Conservation (phyloP, 1,140 invertebrate genomes). For the Trinorchestia longiramus region DNA sequence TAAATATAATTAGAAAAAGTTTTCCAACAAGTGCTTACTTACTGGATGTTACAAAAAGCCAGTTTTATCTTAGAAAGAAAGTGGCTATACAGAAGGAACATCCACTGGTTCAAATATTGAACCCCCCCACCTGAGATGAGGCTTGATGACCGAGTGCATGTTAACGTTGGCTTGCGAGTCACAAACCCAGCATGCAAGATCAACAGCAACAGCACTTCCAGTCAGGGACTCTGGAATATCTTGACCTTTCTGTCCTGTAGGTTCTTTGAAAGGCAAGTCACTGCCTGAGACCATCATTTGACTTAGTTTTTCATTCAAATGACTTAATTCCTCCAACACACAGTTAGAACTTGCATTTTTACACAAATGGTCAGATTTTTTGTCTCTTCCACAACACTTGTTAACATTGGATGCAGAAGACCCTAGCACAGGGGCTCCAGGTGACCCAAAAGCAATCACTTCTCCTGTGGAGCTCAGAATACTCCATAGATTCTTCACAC, state of each 20-base stretch:
- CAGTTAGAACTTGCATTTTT: not conserved
- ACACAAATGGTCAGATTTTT: too few species aligned
- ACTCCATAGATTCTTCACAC: constrained; percentile 60
- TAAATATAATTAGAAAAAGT: too few species aligned
- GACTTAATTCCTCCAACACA: not conserved
- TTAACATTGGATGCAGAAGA: not conserved
- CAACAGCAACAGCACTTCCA: constrained; percentile 59
- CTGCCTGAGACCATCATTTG: not conserved
- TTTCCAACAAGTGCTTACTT: too few species aligned
- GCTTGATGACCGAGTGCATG: constrained; percentile 55
- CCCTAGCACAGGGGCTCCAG: constrained; percentile 37
- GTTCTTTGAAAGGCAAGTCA: not conserved
- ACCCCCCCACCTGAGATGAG: constrained; percentile 59
- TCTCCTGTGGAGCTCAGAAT: constrained; percentile 59
- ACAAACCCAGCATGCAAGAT: constrained; percentile 60
- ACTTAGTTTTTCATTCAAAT: not conserved
- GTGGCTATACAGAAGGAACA: too few species aligned
- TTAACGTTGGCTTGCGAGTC: constrained; percentile 56
- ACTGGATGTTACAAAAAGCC: too few species aligned
- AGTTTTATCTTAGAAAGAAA: too few species aligned
- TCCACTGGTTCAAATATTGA: too few species aligned
- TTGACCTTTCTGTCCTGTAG: not conserved
- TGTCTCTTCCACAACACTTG: too few species aligned
- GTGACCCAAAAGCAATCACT: constrained; percentile 15
- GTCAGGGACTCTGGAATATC: not conserved